Evolutionary conservation across 2,113 vertebrate genomes (phyloP).

Genomic region (Anoplopoma fimbria): DNA sequence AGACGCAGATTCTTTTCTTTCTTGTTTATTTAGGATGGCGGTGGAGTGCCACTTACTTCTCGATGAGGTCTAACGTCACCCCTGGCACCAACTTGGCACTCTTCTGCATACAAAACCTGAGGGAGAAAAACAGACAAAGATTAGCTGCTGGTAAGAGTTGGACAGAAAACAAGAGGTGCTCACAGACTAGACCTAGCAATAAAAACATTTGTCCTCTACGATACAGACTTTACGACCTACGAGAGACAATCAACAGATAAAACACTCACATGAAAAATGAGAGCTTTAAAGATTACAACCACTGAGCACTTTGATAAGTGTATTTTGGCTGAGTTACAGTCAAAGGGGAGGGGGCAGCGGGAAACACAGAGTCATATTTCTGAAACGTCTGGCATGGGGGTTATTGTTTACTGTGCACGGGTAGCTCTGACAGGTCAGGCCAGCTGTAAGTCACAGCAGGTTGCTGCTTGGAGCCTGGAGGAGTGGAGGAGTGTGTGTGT

Average conservation of each 20-base stretch:
- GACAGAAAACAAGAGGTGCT: constrained; percentile 34
- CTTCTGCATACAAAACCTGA: constrained; percentile 99
- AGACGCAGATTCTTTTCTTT: background rate
- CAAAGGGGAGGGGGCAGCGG: constrained; percentile 3
- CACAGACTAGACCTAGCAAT: constrained; percentile 5
- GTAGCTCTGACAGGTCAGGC: constrained; percentile 42
- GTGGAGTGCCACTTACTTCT: constrained; percentile 90
- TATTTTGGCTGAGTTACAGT: constrained; percentile 54
- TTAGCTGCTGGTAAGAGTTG: constrained; percentile 16
- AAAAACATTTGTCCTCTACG: constrained; percentile 36
- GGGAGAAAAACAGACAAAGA: constrained; percentile 12
- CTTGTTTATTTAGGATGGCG: constrained; percentile 6
- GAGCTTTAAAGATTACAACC: constrained; percentile 51
- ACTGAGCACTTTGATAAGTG: constrained; percentile 56
- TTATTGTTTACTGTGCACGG: constrained; percentile 54
- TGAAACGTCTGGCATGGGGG: constrained; percentile 20
- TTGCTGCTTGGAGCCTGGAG: constrained; percentile 22
- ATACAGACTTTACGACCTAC: constrained; percentile 37
- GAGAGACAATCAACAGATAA: constrained; percentile 40
- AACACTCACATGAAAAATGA: constrained; percentile 57
- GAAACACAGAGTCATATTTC: constrained; percentile 44
- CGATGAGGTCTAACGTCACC: constrained; percentile 98
- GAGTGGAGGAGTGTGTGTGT: constrained; percentile 17
- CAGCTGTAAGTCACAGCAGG: constrained; percentile 69
- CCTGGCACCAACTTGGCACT: constrained; percentile 97